These are phyloP conservation scores for Melozone crissalis DNA, from an alignment of 2,113 vertebrate genomes.

Conservation along the genomic window DNA sequence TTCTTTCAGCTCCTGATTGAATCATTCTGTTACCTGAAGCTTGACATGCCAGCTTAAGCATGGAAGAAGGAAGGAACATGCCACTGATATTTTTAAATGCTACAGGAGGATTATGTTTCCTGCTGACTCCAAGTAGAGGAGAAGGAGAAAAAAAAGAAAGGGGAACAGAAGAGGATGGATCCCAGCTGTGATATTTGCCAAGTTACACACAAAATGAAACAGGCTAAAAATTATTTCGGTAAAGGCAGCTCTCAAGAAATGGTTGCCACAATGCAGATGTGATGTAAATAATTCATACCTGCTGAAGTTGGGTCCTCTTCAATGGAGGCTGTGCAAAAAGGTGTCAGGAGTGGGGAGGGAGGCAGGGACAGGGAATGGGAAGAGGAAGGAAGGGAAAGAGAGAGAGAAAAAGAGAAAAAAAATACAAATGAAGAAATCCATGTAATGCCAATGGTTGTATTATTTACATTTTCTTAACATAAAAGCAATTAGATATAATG, in stretches of 20 bases:
- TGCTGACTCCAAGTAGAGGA: background rate
- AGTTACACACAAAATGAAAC: background rate
- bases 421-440: slow-evolving; percentile 2
- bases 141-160: background rate
- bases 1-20: background rate
- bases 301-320: slow-evolving; percentile 74
- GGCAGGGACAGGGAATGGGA: background rate
- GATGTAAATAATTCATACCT: slow-evolving; percentile 55
- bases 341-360: background rate
- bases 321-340: slow-evolving; percentile 48
- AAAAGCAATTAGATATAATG: fast-evolving
- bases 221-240: background rate
- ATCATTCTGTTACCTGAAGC: background rate
- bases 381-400: background rate
- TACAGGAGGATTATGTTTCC: fast-evolving
- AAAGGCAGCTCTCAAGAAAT: background rate
- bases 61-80: background rate
- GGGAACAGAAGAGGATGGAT: background rate
- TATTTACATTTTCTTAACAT: background rate
- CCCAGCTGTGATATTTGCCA: background rate
- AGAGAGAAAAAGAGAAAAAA: background rate
- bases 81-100: background rate
- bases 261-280: background rate
- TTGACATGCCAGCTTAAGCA: background rate
- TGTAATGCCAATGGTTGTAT: background rate